These are phyloP conservation scores for Macroramphosus scolopax DNA, from an alignment of 2,797 vertebrate species.

Conservation along the genomic window DNA sequence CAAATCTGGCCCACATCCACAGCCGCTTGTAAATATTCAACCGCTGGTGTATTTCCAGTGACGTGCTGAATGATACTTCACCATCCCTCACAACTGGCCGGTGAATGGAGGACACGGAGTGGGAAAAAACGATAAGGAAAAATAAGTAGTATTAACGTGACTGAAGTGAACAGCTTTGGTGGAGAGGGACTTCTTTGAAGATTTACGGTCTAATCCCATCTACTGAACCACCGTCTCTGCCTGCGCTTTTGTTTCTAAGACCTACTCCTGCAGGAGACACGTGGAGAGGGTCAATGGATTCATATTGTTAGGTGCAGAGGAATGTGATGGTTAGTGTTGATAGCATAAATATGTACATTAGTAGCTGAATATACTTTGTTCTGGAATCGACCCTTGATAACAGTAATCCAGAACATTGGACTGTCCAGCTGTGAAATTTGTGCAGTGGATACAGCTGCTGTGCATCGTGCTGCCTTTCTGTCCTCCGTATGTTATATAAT, in stretches of 20 bases:
- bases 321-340: constrained; percentile 42
- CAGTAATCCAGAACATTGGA: constrained; percentile 24
- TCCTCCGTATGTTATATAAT: too few species aligned
- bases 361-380: constrained; percentile 40
- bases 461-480: too few species aligned
- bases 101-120: constrained; percentile 10
- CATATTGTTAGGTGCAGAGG: too few species aligned
- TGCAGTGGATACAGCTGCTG: background rate
- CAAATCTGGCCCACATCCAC: constrained; percentile 45
- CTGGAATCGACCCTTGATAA: constrained; percentile 35
- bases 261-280: constrained; percentile 56
- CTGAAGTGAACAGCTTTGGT: constrained; percentile 58
- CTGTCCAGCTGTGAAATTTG: background rate
- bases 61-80: constrained; percentile 38
- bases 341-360: constrained; percentile 44
- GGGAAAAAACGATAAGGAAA: constrained; percentile 18
- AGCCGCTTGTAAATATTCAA: constrained; percentile 52
- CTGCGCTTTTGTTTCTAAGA: constrained; percentile 70
- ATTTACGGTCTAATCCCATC: constrained; percentile 73
- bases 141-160: constrained; percentile 61
- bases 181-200: constrained; percentile 72
- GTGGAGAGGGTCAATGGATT: constrained; percentile 60
- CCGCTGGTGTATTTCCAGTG: constrained; percentile 32
- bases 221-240: constrained; percentile 57
- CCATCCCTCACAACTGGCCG: constrained; percentile 9